Percentiles rank a stretch among this genome's conserved stretches.
These are phyloP conservation scores for Diarsia mendica DNA, from an alignment of 2,888 invertebrate genomes.

Conservation along the genomic window DNA sequence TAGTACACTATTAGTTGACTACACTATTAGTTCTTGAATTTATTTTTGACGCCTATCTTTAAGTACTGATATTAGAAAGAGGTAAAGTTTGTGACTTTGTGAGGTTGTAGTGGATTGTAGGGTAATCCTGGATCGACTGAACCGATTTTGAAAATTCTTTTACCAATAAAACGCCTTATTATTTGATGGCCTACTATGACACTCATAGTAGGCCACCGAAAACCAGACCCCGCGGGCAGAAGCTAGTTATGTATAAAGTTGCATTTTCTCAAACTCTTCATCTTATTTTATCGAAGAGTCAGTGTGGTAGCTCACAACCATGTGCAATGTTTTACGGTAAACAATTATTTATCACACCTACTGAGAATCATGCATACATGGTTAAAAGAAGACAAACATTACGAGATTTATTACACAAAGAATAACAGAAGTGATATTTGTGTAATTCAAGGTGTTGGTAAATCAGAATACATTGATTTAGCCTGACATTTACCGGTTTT, in stretches of 20 bases:
- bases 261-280: neutral
- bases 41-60: neutral
- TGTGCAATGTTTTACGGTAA: slow-evolving; percentile 22
- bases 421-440: neutral
- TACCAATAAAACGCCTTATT: too few relatives aligned
- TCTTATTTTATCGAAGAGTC: neutral
- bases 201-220: too few relatives aligned
- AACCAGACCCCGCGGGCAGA: too few relatives aligned
- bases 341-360: slow-evolving; percentile 11
- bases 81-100: too few relatives aligned
- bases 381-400: slow-evolving; percentile 5
- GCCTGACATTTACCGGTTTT: neutral
- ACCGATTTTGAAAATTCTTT: too few relatives aligned
- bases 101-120: too few relatives aligned
- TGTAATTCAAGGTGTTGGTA: neutral
- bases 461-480: neutral
- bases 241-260: too few relatives aligned
- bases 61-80: too few relatives aligned
- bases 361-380: slow-evolving; percentile 7
- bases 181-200: too few relatives aligned
- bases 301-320: neutral
- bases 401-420: neutral
- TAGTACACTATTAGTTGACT: neutral
- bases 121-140: too few relatives aligned
- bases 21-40: neutral